These are phyloP conservation scores for Tetragnatha montana DNA, from an alignment of 2,888 invertebrate species.

Conservation along the genomic window DNA sequence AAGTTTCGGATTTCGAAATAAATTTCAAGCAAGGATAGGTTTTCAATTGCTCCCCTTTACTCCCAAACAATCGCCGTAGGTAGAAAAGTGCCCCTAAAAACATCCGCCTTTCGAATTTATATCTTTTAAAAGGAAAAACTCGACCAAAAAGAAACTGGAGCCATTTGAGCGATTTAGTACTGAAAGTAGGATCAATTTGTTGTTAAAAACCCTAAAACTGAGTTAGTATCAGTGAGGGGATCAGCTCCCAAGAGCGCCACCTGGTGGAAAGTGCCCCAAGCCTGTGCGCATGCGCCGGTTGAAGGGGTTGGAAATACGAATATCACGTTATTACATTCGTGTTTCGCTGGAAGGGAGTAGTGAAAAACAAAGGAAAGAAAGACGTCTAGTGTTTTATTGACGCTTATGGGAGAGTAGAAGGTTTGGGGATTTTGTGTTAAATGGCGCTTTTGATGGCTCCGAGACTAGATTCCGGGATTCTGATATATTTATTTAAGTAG, in stretches of 20 bases:
- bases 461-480: conserved; percentile 33
- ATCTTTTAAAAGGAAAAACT: conserved; percentile 40
- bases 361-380: conserved; percentile 3
- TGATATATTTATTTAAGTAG: conserved; percentile 53
- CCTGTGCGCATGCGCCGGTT: neutral
- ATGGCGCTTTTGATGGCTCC: conserved; percentile 49
- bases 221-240: conserved; percentile 48
- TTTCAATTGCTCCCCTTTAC: conserved; percentile 31
- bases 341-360: conserved; percentile 8
- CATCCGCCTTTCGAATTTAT: conserved; percentile 47
- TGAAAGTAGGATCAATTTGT: conserved; percentile 57
- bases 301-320: conserved; percentile 7
- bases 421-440: conserved; percentile 34
- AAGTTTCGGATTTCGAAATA: conserved; percentile 8
- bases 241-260: conserved; percentile 44
- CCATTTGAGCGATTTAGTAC: conserved; percentile 62
- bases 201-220: conserved; percentile 63
- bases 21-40: conserved; percentile 1
- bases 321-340: conserved; percentile 30
- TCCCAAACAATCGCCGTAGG: conserved; percentile 44
- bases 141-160: conserved; percentile 20
- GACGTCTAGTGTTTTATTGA: conserved; percentile 51
- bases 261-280: conserved; percentile 41
- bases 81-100: conserved; percentile 44
- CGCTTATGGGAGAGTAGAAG: conserved; percentile 31